Conservation (phyloP, 2,797 vertebrate species). For the Rhinella marina region DNA sequence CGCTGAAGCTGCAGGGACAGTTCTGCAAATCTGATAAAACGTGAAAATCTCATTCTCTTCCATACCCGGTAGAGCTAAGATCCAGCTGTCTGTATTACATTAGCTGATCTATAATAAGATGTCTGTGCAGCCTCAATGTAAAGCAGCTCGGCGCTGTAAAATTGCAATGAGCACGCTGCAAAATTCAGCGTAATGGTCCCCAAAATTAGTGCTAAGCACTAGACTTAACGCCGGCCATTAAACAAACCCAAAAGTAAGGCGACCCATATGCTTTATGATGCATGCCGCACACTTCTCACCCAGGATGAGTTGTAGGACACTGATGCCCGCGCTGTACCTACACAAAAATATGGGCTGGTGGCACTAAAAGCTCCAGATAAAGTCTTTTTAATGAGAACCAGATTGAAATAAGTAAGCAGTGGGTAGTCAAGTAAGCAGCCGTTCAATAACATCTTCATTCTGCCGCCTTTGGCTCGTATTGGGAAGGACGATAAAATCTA, state of each 20-base stretch:
- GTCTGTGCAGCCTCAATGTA: slow-evolving; percentile 30
- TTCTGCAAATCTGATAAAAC: slow-evolving; percentile 36
- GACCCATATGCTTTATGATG: slow-evolving; percentile 43
- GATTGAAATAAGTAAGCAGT: slow-evolving; percentile 53
- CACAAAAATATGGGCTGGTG: slow-evolving; percentile 31
- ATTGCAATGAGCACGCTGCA: slow-evolving; percentile 15
- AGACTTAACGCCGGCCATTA: slow-evolving; percentile 35
- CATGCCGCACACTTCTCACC: slow-evolving; percentile 39
- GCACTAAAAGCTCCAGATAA: slow-evolving; percentile 38
- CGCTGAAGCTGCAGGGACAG: background rate
- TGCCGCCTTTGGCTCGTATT: slow-evolving; percentile 46
- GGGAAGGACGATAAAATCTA: slow-evolving; percentile 58
- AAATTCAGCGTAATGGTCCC: slow-evolving; percentile 43
- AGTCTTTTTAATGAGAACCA: slow-evolving; percentile 53
- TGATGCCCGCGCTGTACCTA: slow-evolving; percentile 1
- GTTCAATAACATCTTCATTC: slow-evolving; percentile 54
- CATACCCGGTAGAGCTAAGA: slow-evolving; percentile 8
- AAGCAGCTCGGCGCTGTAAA: slow-evolving; percentile 41
- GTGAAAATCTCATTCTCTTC: slow-evolving; percentile 34
- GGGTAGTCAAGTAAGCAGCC: slow-evolving; percentile 36
- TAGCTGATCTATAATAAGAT: slow-evolving; percentile 42
- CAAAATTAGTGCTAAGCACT: slow-evolving; percentile 38
- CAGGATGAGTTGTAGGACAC: slow-evolving; percentile 35
- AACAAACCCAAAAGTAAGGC: slow-evolving; percentile 27
- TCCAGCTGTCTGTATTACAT: slow-evolving; percentile 47